Conservation (phyloP, 2,797 vertebrate species). For the Cirrhinus mrigala region DNA sequence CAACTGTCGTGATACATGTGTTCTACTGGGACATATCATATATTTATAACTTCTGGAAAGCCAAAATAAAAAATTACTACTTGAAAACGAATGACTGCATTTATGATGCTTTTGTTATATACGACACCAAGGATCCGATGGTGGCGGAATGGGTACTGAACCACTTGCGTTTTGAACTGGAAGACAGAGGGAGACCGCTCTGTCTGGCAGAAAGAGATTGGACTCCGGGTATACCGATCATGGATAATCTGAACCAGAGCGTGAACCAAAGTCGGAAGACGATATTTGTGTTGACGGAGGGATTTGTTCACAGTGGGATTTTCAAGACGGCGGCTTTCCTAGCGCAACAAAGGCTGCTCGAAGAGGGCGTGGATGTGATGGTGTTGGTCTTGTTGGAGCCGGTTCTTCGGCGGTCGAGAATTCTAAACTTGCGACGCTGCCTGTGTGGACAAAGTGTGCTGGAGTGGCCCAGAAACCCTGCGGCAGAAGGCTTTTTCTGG, state of each 20-base stretch:
- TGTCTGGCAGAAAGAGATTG: constrained; percentile 72
- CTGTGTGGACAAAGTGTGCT: constrained; percentile 76
- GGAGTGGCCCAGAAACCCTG: constrained; percentile 76
- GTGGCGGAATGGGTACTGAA: constrained; percentile 67
- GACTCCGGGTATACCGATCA: constrained; percentile 64
- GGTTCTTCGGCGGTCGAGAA: constrained; percentile 73
- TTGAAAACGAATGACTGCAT: constrained; percentile 48
- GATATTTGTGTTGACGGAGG: constrained; percentile 64
- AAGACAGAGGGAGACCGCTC: constrained; percentile 63
- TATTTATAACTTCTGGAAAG: constrained; percentile 62
- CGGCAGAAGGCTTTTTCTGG: constrained; percentile 72
- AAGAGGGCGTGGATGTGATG: constrained; percentile 72
- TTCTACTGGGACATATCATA: constrained; percentile 71
- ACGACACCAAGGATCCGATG: constrained; percentile 66
- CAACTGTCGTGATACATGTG: constrained; percentile 62
- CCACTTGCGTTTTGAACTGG: constrained; percentile 67
- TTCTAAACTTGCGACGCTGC: constrained; percentile 69
- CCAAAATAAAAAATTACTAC: constrained; percentile 57
- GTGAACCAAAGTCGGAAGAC: constrained; percentile 71
- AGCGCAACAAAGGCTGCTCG: constrained; percentile 71
- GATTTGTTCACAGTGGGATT: constrained; percentile 65
- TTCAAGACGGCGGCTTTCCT: constrained; percentile 71
- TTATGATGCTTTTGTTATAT: constrained; percentile 65
- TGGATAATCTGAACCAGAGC: constrained; percentile 70
- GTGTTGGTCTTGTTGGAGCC: constrained; percentile 75